Base-by-base conservation (phyloP, 1,140 invertebrate species). In the Linepithema humile region DNA sequence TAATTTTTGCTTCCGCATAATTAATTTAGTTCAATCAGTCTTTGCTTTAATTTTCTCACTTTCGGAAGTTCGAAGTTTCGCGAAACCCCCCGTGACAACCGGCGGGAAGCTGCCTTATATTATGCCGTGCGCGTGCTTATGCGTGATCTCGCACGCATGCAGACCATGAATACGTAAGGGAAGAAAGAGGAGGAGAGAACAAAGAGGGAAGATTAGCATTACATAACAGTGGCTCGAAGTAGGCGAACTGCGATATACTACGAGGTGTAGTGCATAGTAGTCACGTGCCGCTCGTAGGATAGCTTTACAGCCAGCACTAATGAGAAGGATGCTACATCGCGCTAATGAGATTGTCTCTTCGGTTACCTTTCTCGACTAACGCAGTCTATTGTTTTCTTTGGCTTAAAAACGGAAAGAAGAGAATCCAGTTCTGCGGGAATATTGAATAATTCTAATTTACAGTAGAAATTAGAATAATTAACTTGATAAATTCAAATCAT, bases 261-360 rank as follows among this genome's bases (percentile, higher is more conserved):
- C 38, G 29, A 82, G 55, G 53, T 73, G 40, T n/a, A 50, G 17
- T 26, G 75, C 35, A 40, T 55, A 55, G 26, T 55, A 78, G 50
- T 84, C 82, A 84, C 82, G 82, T 78, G 82, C 74, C 57, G 35
- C 60, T 67, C 73, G 38, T 67, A 65, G 82, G 73, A 83, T 83
- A 55, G 80, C 55, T 75, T 64, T 77, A 67, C 73, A 67, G 74
- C 74, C 60, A 48, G 38, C 62, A 77, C 82, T 84, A 84, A 84
- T 45, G 82, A 84, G 73, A 48, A 77, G 50, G 45, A 53, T 65
- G 82, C 38, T 64, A 38, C 4, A 32, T 26, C 43, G 15, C 35
- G 57, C 60, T 83, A 83, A 83, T 45, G 73, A 65, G 72, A 32
- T 48, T 23, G 26, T 12, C 45, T 77, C 73, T 55, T 65, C 72